These are phyloP conservation scores for Myripristis jacobus DNA, from an alignment of 2,797 vertebrate genomes.

Conservation along the genomic window DNA sequence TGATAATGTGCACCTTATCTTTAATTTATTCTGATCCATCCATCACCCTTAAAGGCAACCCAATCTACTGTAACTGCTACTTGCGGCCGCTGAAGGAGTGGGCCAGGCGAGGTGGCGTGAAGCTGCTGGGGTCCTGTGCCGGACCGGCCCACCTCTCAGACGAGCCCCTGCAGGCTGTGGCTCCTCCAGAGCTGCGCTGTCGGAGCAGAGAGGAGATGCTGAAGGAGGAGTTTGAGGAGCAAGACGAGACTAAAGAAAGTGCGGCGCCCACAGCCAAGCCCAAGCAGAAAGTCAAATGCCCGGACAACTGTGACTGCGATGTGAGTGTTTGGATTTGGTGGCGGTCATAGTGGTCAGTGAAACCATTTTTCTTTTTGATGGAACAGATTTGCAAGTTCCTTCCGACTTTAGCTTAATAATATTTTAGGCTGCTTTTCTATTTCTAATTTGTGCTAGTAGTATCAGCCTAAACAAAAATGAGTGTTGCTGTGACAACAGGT, in stretches of 20 bases:
- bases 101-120: constrained; percentile 74
- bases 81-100: constrained; percentile 86
- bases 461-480: no score
- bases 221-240: constrained; percentile 63
- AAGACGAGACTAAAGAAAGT: constrained; percentile 35
- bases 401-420: no score
- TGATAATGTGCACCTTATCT: not conserved
- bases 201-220: constrained; percentile 29
- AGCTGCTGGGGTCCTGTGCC: constrained; percentile 82
- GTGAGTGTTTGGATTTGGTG: constrained; percentile 64
- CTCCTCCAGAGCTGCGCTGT: constrained; percentile 84
- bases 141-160: constrained; percentile 84
- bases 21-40: not conserved
- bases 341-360: not conserved
- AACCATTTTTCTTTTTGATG: not conserved
- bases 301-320: constrained; percentile 84
- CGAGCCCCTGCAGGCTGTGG: constrained; percentile 84
- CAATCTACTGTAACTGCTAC: constrained; percentile 89
- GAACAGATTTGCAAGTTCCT: not conserved
- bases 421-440: no score
- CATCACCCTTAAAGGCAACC: constrained; percentile 81
- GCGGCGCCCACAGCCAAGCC: not conserved
- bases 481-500: not conserved
- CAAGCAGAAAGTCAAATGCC: constrained; percentile 79
- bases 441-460: no score